Percentiles rank a stretch among this genome's conserved stretches.
These are phyloP conservation scores for Xanthia icteritia DNA, from an alignment of 2,888 invertebrate genomes.

Conservation along the genomic window DNA sequence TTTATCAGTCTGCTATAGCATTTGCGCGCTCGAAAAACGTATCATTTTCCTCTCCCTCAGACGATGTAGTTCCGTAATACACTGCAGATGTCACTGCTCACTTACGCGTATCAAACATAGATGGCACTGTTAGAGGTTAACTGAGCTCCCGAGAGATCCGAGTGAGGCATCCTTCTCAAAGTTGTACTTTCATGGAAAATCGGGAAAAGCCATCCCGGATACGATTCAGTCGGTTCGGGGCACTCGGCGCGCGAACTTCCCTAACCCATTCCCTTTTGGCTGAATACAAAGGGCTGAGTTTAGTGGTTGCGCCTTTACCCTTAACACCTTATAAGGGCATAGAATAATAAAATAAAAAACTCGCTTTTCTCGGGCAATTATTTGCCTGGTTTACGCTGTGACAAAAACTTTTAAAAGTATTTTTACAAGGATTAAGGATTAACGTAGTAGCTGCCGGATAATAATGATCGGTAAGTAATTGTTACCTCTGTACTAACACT, in stretches of 20 bases:
- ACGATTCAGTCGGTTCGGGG: slow-evolving; percentile 86
- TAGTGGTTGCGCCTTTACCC: slow-evolving; percentile 51
- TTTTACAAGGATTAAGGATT: slow-evolving; percentile 78
- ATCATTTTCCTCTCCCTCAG: background rate
- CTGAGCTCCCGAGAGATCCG: slow-evolving; percentile 47
- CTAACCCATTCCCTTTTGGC: slow-evolving; percentile 54
- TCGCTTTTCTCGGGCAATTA: slow-evolving; percentile 24
- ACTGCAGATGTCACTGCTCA: slow-evolving; percentile 62
- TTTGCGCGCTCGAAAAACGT: background rate
- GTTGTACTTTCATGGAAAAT: slow-evolving; percentile 76
- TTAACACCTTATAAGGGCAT: slow-evolving; percentile 24
- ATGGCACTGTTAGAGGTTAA: slow-evolving; percentile 49
- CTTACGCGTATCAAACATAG: slow-evolving; percentile 39
- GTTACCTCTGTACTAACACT: slow-evolving; percentile 48
- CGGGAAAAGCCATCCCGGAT: slow-evolving; percentile 85
- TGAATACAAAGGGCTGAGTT: slow-evolving; percentile 63
- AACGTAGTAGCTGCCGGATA: slow-evolving; percentile 77
- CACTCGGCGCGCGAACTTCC: slow-evolving; percentile 81
- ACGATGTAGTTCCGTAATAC: slow-evolving; percentile 27
- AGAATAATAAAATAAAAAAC: background rate
- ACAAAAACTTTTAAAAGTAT: slow-evolving; percentile 82
- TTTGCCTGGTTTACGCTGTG: slow-evolving; percentile 48
- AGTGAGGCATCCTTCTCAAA: slow-evolving; percentile 65
- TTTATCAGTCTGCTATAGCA: background rate
- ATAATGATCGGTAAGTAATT: slow-evolving; percentile 87